Evolutionary conservation across 2,888 invertebrate species (phyloP).

Genomic region (Petrolisthes cinctipes): DNA sequence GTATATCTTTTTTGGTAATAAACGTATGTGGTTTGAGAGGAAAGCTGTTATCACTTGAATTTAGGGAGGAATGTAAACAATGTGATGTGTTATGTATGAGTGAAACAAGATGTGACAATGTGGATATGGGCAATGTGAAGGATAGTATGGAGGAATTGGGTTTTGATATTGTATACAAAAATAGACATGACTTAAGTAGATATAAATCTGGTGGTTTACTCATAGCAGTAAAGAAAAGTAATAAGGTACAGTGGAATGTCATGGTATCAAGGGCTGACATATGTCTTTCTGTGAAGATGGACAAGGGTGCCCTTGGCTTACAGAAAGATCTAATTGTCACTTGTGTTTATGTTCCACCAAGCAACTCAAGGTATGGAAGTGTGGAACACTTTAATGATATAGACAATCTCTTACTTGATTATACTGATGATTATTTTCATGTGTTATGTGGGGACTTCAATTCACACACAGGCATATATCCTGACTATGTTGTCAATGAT

Average conservation of each 20-base stretch:
- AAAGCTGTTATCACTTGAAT: slow-evolving; percentile 5
- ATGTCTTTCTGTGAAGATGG: background rate
- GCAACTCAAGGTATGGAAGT: slow-evolving; percentile 13
- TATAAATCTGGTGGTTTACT: slow-evolving; percentile 16
- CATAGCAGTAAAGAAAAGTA: background rate
- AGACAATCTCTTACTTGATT: slow-evolving; percentile 1
- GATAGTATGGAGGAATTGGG: background rate
- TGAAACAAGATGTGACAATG: slow-evolving; percentile 15
- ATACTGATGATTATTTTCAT: slow-evolving; percentile 6
- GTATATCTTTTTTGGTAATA: background rate
- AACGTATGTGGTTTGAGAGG: slow-evolving; percentile 13
- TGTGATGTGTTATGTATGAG: slow-evolving; percentile 2
- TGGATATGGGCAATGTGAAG: background rate
- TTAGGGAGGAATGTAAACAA: slow-evolving; percentile 12
- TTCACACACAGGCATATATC: background rate
- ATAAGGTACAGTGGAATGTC: slow-evolving; percentile 1
- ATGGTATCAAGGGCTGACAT: background rate
- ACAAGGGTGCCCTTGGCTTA: background rate
- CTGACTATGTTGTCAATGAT: background rate
- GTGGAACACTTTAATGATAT: background rate
- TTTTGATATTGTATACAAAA: slow-evolving; percentile 14
- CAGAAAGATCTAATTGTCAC: background rate
- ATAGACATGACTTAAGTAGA: background rate
- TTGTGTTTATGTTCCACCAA: slow-evolving; percentile 22
- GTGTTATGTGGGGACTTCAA: background rate